Percentiles rank a stretch among this genome's conserved stretches.
phyloP scores from a whole-genome alignment of 2,113 vertebrate species.

The Pithys albifrons region DNA sequence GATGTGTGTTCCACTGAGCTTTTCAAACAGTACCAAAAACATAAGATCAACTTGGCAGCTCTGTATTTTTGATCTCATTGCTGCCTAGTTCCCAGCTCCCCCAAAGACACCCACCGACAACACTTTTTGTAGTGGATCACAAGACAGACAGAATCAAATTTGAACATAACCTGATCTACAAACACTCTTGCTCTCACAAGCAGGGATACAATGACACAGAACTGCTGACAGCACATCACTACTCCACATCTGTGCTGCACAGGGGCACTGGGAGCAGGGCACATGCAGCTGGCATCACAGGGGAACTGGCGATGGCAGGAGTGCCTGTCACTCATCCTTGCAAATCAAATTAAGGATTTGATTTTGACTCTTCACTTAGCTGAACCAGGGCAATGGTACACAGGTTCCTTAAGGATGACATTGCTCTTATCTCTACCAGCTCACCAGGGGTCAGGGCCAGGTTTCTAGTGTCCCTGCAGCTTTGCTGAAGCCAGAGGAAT shows the following conservation, averaged over 20 bases:
- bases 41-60: not conserved
- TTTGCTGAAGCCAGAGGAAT: slow-evolving; percentile 11
- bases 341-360: not conserved
- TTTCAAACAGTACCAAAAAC: not conserved
- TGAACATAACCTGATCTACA: not conserved
- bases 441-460: slow-evolving; percentile 20
- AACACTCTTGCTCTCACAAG: not conserved
- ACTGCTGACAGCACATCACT: not conserved
- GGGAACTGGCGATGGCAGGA: accelerated
- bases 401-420: not conserved
- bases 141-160: not conserved
- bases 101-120: accelerated
- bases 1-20: not conserved
- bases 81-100: not conserved
- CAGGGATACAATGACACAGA: not conserved
- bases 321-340: not conserved
- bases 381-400: not conserved
- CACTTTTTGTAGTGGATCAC: not conserved
- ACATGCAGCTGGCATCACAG: not conserved
- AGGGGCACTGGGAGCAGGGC: not conserved
- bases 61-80: not conserved
- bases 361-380: not conserved
- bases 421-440: slow-evolving; percentile 4
- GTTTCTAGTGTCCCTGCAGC: not conserved
- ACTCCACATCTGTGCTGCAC: not conserved